Conservation (phyloP, 2,113 vertebrate genomes). For the Phaethon lepturus region DNA sequence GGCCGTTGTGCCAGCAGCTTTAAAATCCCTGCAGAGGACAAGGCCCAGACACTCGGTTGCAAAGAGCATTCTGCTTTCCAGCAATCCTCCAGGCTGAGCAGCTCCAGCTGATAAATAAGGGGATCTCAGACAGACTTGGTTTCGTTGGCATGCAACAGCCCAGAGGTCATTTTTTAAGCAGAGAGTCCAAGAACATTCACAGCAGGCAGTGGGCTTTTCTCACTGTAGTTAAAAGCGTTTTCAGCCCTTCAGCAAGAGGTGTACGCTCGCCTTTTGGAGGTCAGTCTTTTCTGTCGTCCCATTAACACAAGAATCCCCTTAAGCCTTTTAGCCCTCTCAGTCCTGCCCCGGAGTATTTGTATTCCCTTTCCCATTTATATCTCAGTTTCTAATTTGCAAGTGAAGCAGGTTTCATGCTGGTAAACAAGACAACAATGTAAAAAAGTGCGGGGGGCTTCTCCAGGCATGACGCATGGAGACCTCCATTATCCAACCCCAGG, state of each 20-base stretch:
- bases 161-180: constrained; percentile 23
- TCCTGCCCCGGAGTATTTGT: not conserved
- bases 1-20: not conserved
- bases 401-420: not conserved
- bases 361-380: not conserved
- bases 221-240: not conserved
- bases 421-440: not conserved
- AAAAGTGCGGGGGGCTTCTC: not conserved
- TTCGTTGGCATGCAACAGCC: not conserved
- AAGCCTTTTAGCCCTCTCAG: constrained; percentile 1
- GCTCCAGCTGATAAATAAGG: constrained; percentile 22
- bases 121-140: not conserved
- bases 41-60: not conserved
- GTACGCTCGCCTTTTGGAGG: not conserved
- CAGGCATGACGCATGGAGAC: not conserved
- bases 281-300: not conserved
- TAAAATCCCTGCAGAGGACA: not conserved
- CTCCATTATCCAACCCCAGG: not conserved
- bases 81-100: not conserved
- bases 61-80: constrained; percentile 19
- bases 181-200: not conserved
- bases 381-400: not conserved
- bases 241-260: not conserved
- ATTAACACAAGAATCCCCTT: not conserved
- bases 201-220: constrained; percentile 25